Percentiles rank a stretch among this genome's conserved stretches.
These are phyloP conservation scores for Agelas oroides DNA, from an alignment of 37 sponge, comb jelly and placozoan genomes.

Conservation along the genomic window DNA sequence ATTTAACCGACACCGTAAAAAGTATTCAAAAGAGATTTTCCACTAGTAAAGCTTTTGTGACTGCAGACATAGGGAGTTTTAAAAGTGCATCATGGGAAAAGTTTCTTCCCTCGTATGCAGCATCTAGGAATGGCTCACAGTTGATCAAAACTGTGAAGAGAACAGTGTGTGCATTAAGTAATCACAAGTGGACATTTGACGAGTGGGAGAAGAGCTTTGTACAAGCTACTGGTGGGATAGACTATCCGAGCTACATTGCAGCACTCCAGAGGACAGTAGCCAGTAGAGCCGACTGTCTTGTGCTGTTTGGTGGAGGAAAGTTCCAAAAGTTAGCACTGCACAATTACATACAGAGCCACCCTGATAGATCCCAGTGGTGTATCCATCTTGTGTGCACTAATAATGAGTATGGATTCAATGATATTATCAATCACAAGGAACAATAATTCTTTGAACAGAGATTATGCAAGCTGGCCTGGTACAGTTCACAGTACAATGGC, in stretches of 20 bases:
- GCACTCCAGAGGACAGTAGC: constrained; percentile 32
- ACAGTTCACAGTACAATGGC: too few species aligned
- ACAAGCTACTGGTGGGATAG: background rate
- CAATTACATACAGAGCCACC: background rate
- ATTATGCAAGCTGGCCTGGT: too few species aligned
- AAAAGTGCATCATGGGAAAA: constrained; percentile 16
- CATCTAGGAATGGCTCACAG: background rate
- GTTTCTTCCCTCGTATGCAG: background rate
- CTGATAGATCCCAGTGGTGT: background rate
- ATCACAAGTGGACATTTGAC: background rate
- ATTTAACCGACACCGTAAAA: background rate
- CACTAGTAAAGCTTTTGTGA: background rate
- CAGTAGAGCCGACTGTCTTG: constrained; percentile 20
- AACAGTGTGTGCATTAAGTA: background rate
- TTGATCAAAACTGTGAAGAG: background rate
- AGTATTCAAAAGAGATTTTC: background rate
- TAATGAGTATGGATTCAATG: too few species aligned
- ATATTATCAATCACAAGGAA: too few species aligned
- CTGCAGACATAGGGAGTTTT: constrained; percentile 13
- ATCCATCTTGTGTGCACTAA: constrained; percentile 16
- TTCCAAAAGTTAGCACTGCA: constrained; percentile 17
- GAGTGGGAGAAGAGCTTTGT: constrained; percentile 18
- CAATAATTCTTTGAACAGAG: too few species aligned
- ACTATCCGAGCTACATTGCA: constrained; percentile 11
- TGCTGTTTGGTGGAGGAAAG: constrained; percentile 24